Evolutionary conservation across 2,888 invertebrate species (phyloP).

Genomic region (Lasioglossum leucozonium): DNA sequence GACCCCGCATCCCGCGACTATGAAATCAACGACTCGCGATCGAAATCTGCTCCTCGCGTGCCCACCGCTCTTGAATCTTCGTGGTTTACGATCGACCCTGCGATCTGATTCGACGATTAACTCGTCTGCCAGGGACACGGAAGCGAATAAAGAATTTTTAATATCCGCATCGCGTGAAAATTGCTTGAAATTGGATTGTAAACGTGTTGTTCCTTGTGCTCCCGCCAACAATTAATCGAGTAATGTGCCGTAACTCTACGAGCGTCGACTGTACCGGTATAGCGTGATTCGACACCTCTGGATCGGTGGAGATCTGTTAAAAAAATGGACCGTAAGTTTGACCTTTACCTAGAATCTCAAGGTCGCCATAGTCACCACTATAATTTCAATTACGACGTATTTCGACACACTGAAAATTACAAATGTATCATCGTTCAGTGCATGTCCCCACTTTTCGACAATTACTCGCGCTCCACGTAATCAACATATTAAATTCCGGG

Average conservation of each 20-base stretch:
- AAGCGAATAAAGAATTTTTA: conserved; percentile 14
- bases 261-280: neutral
- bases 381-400: neutral
- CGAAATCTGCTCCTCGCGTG: conserved; percentile 18
- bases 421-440: neutral
- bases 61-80: neutral
- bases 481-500: conserved; percentile 7
- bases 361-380: too few relatives aligned
- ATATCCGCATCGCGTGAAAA: conserved; percentile 16
- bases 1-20: neutral
- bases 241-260: neutral
- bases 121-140: neutral
- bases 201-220: neutral
- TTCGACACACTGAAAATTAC: neutral
- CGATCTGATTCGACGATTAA: conserved; percentile 31
- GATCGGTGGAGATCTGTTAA: too few relatives aligned
- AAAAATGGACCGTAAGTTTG: too few relatives aligned
- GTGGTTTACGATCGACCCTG: neutral
- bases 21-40: conserved; percentile 15
- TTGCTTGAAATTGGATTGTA: conserved; percentile 10
- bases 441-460: neutral
- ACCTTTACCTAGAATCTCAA: too few relatives aligned
- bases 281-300: too few relatives aligned
- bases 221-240: neutral
- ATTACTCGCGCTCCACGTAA: neutral